Evolutionary conservation across 2,888 invertebrate genomes (phyloP), one percentile per base, ranked within the genome.

Genomic region (Eristalis pertinax): DNA sequence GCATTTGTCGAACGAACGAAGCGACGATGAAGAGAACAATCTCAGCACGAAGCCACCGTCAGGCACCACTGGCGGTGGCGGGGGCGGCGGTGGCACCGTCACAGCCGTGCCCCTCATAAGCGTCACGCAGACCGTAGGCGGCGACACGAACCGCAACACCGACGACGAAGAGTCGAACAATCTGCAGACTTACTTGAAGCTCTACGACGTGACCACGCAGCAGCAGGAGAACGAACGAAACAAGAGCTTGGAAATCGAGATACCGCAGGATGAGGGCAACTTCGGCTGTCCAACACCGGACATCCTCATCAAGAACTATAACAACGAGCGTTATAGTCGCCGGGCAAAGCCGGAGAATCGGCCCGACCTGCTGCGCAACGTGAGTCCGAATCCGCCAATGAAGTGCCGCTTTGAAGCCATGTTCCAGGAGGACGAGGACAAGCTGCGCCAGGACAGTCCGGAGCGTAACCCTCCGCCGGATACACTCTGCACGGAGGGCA

Each of bases 351-450:
- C 89, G 4, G 90, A 90, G 83, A 90, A 91, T 88, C 89, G 91
- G 68, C 92, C 92, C 4, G 92, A 92, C 89, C 84, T 92, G 35
- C 74, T 92, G 41, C 89, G 90, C 73, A 91, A 91, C 64, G 91
- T 92, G 4, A 91, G 90, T 81, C 90, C 90, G 5, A 89, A 89
- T 69, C 89, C 89, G 19, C 77, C 80, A 22, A 77, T 85, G 68
- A 88, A 82, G 38, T 84, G 85, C 19, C 80, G 82, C 13, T 78
- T 83, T 35, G 65, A 83, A 72, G 67, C 76, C 10, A 32, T 76
- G 32, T 67, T 85, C 7, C 38, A 69, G 60, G 85, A 79, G 19
- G 75, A 74, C 63, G 63, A 88, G 32, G 82, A 88, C 43, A 88
- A 80, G 35, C 58, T 41, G 22, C 63, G 22, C 7, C 74, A 78